Percentiles rank a stretch among this genome's conserved stretches.
These are phyloP conservation scores for Centropus bengalensis DNA, from an alignment of 2,113 vertebrate species.

Conservation along the genomic window DNA sequence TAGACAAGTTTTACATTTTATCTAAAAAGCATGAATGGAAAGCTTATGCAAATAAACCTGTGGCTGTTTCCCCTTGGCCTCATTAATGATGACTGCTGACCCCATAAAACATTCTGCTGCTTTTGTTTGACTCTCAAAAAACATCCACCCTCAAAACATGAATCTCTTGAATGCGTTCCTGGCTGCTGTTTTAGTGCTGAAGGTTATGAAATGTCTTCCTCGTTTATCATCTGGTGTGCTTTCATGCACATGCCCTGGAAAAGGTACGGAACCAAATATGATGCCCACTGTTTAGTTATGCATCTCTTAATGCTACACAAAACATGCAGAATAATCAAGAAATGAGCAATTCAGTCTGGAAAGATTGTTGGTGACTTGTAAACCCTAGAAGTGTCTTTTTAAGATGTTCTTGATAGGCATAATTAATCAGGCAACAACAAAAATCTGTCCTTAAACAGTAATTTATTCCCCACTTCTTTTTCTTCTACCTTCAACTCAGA, in stretches of 20 bases:
- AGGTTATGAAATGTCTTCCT: not conserved
- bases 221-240: not conserved
- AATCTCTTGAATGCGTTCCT: not conserved
- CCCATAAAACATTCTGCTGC: not conserved
- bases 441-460: not conserved
- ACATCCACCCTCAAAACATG: not conserved
- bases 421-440: not conserved
- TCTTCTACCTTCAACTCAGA: slow-evolving; percentile 55
- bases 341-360: not conserved
- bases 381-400: not conserved
- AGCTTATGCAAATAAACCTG: not conserved
- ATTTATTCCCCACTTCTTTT: not conserved
- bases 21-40: not conserved
- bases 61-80: not conserved
- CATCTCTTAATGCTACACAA: not conserved
- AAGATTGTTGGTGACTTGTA: not conserved
- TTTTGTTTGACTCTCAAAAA: not conserved
- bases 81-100: not conserved
- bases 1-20: not conserved
- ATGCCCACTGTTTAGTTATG: not conserved
- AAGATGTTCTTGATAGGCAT: not conserved
- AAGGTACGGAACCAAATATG: not conserved
- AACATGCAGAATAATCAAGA: not conserved
- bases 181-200: not conserved
- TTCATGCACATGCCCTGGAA: not conserved